Evolutionary conservation across 1,140 invertebrate species (phyloP), one percentile per base, ranked within the genome.

Genomic region (Drosophila pruinosa): DNA sequence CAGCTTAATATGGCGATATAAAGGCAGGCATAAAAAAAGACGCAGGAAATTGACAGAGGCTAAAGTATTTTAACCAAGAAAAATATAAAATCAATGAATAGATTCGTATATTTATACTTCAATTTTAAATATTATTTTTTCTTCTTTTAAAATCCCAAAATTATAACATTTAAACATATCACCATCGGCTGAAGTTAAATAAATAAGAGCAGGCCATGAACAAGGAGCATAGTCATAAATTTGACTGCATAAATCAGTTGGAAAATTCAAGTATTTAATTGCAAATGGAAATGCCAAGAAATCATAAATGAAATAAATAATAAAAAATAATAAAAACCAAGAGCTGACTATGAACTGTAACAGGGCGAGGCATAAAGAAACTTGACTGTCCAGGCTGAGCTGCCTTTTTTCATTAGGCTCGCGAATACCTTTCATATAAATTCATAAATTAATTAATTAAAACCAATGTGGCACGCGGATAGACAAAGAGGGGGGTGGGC

Each of bases 361-460:
- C 48, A 24, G 10, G 17, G 26, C 19, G 21, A 19, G 50, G 12
- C 38, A 22, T n/a, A 38, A 45, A 48, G 26, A 12, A 54, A 41
- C 14, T 12, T 56, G 8, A 21, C 17, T 68, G 24, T 39, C n/a
- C 15, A 3, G 21, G 15, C 17, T 31, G 38, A 62, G 50, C 38
- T 69, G 74, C 34, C 72, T 71, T 74, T 69, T 65, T 74, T 70
- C 75, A 65, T 77, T 77, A 77, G 50, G 19, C 14, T 47, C 41
- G 43, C 12, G 53, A 26, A 61, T 54, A 53, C 17, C 41, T 57
- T 68, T 5, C 45, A 57, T 62, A 72, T 57, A 56, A 74, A 74
- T 77, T 77, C 75, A 77, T 77, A 77, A 77, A 77, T 77, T 77
- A 77, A 77, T 77, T 74, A 77, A 77, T 77, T 73, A 76, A 76